Evolutionary conservation across 2,888 invertebrate genomes (phyloP).

Genomic region (Megaustenia siamemsis): DNA sequence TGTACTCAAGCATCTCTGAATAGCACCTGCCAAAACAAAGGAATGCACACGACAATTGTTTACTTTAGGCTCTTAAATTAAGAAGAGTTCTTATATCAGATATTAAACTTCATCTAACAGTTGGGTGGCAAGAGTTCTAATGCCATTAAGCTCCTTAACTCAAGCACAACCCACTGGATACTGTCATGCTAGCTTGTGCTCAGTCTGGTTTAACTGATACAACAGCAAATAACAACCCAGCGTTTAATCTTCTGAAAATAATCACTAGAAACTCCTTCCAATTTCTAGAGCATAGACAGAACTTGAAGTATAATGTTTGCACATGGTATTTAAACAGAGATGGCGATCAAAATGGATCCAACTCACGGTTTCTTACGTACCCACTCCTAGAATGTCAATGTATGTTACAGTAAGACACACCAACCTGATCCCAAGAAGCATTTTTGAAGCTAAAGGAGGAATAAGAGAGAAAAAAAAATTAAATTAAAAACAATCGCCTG

Average conservation of each 20-base stretch:
- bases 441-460: conserved; percentile 55
- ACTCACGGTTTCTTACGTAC: conserved; percentile 58
- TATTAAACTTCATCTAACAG: neutral
- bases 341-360: conserved; percentile 52
- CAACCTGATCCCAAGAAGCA: conserved; percentile 55
- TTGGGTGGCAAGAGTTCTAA: neutral
- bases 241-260: neutral
- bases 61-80: neutral
- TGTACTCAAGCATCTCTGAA: neutral
- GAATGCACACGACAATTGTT: neutral
- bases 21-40: neutral
- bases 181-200: neutral
- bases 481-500: conserved; percentile 49
- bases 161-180: neutral
- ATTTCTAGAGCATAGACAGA: neutral
- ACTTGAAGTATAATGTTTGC: conserved; percentile 17
- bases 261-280: neutral
- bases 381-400: conserved; percentile 57
- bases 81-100: neutral
- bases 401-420: conserved; percentile 54
- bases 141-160: neutral
- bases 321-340: conserved; percentile 47
- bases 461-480: conserved; percentile 51
- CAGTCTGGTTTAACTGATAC: neutral
- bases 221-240: neutral